Base-by-base conservation (phyloP, 2,888 invertebrate genomes). In the Synergus umbraculus region DNA sequence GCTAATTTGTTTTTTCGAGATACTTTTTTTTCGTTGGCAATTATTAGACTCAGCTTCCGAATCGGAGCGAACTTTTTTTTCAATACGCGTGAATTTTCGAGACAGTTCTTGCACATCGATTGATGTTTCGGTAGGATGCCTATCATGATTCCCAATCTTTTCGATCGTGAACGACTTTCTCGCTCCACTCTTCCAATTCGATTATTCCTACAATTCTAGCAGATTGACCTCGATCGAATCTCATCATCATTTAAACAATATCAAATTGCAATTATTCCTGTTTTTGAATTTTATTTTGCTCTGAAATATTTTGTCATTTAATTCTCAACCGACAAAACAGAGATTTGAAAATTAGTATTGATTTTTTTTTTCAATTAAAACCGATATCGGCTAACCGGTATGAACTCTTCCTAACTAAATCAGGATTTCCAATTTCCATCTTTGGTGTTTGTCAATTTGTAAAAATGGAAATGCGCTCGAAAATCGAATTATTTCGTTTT, bases 91-190 rank as follows among this genome's bases (percentile, higher is more conserved):
- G 10, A 79, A 79, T 81, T 84, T 84, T 87, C 79, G 80, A 81
- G 43, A 66, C 77, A 22, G 64, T 85, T 82, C 83, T 81, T 81
- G 79, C 76, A 9, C 41, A 76, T 64, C 79, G 60, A 76, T 43
- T 77, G 81, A 80, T 84, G 87, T 89, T 87, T 88, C 88, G 85
- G 87, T 88, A 87, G 85, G 85, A 85, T 84, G 86, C 84, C 85
- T 84, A 84, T 85, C 80, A 76, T 77, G 76, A 79, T 77, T 78
- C 83, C 78, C 73, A 77, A 82, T 78, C 80, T 82, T 84, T 76
- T 81, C 78, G 76, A 85, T 84, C 84, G 86, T 79, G 81, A 88
- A 85, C 84, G 82, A 85, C 85, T 88, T 88, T 88, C 88, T 86
- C 88, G 86, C 80, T 85, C 82, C 85, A 79, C 81, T 86, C 84